Percentiles rank a stretch among this genome's conserved stretches.
Conservation (phyloP, 2,797 vertebrate genomes). For the Myiotriccus ornatus region DNA sequence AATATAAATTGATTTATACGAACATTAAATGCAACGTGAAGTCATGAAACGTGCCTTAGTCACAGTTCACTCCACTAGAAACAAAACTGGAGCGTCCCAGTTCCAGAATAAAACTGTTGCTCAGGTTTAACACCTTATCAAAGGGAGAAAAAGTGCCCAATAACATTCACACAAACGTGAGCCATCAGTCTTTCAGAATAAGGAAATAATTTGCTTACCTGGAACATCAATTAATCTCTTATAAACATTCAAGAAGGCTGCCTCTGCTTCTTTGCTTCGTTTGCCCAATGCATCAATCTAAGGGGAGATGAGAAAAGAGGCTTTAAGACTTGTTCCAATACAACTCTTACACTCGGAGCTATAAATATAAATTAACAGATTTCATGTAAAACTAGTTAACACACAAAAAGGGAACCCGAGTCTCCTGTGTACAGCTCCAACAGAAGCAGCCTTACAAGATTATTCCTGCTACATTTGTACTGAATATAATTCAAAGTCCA, state of each 20-base stretch:
- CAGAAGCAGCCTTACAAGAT: neutral
- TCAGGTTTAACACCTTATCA: neutral
- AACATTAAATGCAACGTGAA: neutral
- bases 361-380: neutral
- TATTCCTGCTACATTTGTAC: neutral
- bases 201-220: conserved; percentile 79
- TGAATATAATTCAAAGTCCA: neutral
- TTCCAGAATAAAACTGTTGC: neutral
- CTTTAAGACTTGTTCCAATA: conserved; percentile 22
- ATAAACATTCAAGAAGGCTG: conserved; percentile 98
- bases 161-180: neutral
- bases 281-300: conserved; percentile 98
- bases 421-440: neutral
- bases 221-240: conserved; percentile 98
- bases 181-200: neutral
- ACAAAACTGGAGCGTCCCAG: neutral
- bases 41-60: neutral
- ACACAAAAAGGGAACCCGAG: neutral
- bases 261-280: conserved; percentile 99
- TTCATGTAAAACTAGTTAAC: neutral
- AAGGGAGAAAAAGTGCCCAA: neutral
- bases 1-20: neutral
- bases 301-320: conserved; percentile 8
- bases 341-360: neutral
- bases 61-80: neutral